Base-by-base conservation (phyloP, 2,797 vertebrate species). In the Lithobates sylvaticus region DNA sequence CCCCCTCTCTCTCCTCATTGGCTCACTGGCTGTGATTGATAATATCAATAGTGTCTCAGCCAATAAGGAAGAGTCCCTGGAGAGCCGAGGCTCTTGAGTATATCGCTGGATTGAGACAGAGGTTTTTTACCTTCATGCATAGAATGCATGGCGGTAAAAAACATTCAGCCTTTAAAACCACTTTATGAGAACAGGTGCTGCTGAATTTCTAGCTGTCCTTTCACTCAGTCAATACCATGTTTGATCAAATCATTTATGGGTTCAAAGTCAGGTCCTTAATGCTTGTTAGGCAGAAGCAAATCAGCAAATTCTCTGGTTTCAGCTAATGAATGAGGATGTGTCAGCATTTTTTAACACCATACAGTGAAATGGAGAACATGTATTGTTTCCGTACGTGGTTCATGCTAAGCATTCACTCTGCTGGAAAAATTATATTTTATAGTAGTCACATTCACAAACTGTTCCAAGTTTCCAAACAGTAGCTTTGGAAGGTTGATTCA, bases 281-380 rank as follows among this genome's bases (percentile, higher is more conserved):
- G 65, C 47, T 69, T 65, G 64, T 78, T 78, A 72, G 65, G 34
- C 2, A 32, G 77, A 65, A 29, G 75, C n/a, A 61, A 68, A 61
- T 78, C 83, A 78, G 67, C 23, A 29, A 16, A 78, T 84, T 78
- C 76, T 75, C 74, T 64, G 58, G 68, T 78, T 78, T 72, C 27
- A 27, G 47, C 10, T 61, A 78, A 84, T 84, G 76, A 36, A 64
- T 34, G 6, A 64, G 73, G 81, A 76, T 36, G 23, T 70, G 27
- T 68, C 73, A 23, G 13, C 39, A 32, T 76, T 84, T 42, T 42
- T 67, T n/a, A 23, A 15, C 42, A 32, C 26, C 5, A 9, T 58
- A 21, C 27, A 76, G 27, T 76, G 16, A 54, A 47, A 76, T 34
- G 23, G 47, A 54, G 9, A 29, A 47, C 72, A 47, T 44, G 39